A percentile compares a stretch with the other conserved stretches of the same genome.
Conservation (phyloP, 2,888 invertebrate species). For the Ceraclea dissimilis region DNA sequence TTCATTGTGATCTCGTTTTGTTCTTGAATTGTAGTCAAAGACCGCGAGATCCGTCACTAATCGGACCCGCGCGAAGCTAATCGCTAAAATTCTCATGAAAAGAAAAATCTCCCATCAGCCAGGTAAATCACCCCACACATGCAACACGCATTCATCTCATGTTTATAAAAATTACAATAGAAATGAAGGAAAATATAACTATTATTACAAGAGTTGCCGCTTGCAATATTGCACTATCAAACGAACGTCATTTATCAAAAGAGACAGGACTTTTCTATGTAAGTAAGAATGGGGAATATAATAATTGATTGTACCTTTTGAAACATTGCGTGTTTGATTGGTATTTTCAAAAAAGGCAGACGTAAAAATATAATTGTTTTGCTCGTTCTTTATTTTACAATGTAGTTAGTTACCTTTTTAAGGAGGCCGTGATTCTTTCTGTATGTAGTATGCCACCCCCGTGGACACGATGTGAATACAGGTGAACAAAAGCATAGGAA, state of each 20-base stretch:
- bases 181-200: no score
- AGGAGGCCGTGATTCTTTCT: no score
- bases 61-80: conserved; percentile 13
- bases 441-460: neutral
- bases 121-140: neutral
- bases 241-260: no score
- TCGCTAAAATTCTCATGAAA: conserved; percentile 7
- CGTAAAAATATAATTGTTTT: no score
- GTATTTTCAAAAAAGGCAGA: no score
- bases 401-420: no score
- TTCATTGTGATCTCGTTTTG: neutral
- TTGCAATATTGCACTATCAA: neutral
- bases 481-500: conserved; percentile 10
- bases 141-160: neutral
- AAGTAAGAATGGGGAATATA: no score
- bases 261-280: no score
- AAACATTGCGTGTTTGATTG: no score
- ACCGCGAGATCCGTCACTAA: conserved; percentile 6
- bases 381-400: no score
- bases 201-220: conserved; percentile 8
- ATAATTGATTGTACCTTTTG: no score
- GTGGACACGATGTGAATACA: neutral
- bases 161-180: no score
- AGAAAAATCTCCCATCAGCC: neutral
- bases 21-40: neutral